These are phyloP conservation scores for Carabus problematicus DNA, from an alignment of 2,888 invertebrate genomes.

Conservation along the genomic window DNA sequence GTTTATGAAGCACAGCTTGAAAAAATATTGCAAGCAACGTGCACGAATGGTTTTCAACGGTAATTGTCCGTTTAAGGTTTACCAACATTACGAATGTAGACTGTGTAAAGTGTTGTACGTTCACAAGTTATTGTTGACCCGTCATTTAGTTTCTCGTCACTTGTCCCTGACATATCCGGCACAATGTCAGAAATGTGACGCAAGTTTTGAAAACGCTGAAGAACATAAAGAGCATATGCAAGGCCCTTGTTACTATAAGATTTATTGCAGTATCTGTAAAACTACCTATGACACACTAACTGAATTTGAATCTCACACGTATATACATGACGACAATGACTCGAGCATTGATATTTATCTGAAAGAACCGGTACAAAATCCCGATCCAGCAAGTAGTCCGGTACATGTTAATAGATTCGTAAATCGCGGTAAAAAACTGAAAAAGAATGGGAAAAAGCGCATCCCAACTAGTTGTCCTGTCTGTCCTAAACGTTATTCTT, in stretches of 20 bases:
- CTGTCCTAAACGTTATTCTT: neutral
- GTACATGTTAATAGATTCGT: no score
- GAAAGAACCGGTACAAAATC: neutral
- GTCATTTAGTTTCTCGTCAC: conserved; percentile 56
- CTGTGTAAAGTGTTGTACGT: conserved; percentile 54
- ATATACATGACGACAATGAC: conserved; percentile 22
- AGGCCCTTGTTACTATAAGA: conserved; percentile 54
- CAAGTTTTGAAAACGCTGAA: conserved; percentile 52
- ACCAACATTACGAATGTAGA: conserved; percentile 56
- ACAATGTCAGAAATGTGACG: conserved; percentile 51
- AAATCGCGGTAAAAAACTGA: neutral
- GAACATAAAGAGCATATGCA: conserved; percentile 55
- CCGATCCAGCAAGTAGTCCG: no score
- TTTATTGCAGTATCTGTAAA: conserved; percentile 56
- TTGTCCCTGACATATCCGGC: conserved; percentile 44
- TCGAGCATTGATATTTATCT: conserved; percentile 15
- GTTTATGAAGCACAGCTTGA: conserved; percentile 53
- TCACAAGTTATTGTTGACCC: conserved; percentile 55
- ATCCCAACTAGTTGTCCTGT: neutral
- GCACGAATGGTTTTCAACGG: conserved; percentile 52
- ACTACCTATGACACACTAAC: neutral
- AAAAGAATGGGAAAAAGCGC: neutral
- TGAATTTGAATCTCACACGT: conserved; percentile 27
- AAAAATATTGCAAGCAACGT: conserved; percentile 51
- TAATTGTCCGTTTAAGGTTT: conserved; percentile 50